Percentiles rank a stretch among this genome's conserved stretches.
phyloP scores from a whole-genome alignment of 2,113 vertebrate species.

The Myxocyprinus asiaticus region DNA sequence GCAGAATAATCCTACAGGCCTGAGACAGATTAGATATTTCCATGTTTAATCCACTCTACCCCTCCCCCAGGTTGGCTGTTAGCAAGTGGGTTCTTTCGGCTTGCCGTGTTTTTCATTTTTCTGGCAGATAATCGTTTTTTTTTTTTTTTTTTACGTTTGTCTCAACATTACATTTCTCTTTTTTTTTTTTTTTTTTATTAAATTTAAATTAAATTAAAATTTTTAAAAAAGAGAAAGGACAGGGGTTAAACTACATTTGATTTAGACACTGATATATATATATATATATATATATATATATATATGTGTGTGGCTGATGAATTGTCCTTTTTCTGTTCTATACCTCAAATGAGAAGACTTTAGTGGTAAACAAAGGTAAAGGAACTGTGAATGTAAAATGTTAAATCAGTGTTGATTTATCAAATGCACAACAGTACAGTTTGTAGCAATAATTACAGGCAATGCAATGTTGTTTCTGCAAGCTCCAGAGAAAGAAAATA shows the following conservation, averaged over 20 bases:
- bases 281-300: no score
- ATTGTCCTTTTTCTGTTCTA: neutral
- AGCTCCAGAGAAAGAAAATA: no score
- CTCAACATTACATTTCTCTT: conserved; percentile 8
- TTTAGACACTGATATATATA: neutral
- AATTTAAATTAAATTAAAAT: no score
- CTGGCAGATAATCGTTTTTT: neutral
- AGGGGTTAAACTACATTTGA: neutral
- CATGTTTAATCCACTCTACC: conserved; percentile 48
- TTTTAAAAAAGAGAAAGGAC: conserved; percentile 10
- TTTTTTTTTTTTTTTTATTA: no score
- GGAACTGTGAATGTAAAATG: neutral
- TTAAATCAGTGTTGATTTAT: neutral
- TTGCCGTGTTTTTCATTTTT: conserved; percentile 43
- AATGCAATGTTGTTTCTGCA: neutral
- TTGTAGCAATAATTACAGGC: neutral
- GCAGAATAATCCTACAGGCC: conserved; percentile 55
- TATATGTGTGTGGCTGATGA: no score
- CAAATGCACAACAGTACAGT: neutral
- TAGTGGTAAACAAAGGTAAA: neutral
- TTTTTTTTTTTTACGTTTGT: no score
- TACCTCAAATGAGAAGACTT: conserved; percentile 1
- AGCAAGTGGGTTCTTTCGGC: conserved; percentile 20
- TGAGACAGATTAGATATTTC: conserved; percentile 58
- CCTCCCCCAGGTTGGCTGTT: conserved; percentile 48